Evolutionary conservation across 2,797 vertebrate species (phyloP).

Genomic region (Myotis daubentonii): DNA sequence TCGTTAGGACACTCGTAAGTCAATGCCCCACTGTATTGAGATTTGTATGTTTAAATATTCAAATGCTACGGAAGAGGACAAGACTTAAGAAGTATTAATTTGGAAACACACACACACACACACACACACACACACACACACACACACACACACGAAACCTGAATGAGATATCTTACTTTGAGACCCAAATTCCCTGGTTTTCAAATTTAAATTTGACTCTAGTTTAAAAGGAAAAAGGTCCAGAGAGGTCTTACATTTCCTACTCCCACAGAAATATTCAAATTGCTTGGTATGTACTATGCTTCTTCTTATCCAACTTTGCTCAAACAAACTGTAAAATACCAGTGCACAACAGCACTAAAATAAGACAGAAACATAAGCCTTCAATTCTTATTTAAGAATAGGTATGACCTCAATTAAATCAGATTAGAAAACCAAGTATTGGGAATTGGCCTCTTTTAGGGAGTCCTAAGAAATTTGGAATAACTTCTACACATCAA

Average conservation of each 20-base stretch:
- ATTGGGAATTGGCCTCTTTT: background rate
- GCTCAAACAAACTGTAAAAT: slow-evolving; percentile 29
- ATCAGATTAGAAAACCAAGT: slow-evolving; percentile 15
- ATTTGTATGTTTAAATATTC: background rate
- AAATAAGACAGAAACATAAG: background rate
- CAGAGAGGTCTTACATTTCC: background rate
- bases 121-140: no score
- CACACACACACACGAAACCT: background rate
- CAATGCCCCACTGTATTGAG: background rate
- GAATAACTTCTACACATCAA: slow-evolving; percentile 21
- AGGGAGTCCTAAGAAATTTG: background rate
- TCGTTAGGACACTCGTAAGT: no score
- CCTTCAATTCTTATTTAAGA: slow-evolving; percentile 11
- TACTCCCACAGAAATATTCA: slow-evolving; percentile 24
- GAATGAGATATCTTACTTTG: background rate
- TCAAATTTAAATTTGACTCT: slow-evolving; percentile 37
- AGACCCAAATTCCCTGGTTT: background rate
- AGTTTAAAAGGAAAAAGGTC: background rate
- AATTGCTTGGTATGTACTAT: background rate
- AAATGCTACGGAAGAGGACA: background rate
- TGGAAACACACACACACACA: background rate
- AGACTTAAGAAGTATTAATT: slow-evolving; percentile 1
- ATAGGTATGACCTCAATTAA: background rate
- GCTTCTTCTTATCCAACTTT: slow-evolving; percentile 21
- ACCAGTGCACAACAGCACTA: background rate